phyloP scores from a whole-genome alignment of 2,797 vertebrate species.

The Pachyuromys duprasi region DNA sequence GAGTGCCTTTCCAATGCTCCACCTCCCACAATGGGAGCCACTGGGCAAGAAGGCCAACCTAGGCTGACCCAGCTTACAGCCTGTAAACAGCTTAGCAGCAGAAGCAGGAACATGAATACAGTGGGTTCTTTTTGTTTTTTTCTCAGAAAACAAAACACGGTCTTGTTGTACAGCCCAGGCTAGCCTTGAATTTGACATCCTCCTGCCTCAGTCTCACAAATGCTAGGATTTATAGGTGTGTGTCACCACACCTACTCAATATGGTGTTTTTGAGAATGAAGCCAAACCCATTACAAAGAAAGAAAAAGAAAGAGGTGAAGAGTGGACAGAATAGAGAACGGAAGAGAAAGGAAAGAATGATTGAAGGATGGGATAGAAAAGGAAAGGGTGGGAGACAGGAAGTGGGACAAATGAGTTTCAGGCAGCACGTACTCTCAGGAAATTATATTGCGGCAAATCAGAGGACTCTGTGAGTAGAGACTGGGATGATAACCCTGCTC shows the following conservation, averaged over 20 bases:
- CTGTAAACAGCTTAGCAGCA: background rate
- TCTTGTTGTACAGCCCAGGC: background rate
- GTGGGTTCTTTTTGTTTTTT: background rate
- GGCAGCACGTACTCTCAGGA: slow-evolving; percentile 35
- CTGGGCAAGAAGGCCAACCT: background rate
- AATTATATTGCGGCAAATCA: slow-evolving; percentile 64
- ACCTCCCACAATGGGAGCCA: background rate
- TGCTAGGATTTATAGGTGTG: background rate
- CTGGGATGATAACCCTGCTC: slow-evolving; percentile 81
- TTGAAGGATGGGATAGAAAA: too few relatives aligned
- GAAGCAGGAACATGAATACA: background rate
- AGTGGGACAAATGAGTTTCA: background rate
- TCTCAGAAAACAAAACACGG: background rate
- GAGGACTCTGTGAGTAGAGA: slow-evolving; percentile 79
- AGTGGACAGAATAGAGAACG: too few relatives aligned
- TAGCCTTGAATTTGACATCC: background rate
- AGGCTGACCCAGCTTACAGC: background rate
- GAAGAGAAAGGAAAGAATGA: rapidly evolving
- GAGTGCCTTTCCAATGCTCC: background rate
- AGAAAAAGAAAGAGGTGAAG: background rate
- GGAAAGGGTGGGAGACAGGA: too few relatives aligned
- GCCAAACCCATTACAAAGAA: background rate
- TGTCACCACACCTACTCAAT: too few relatives aligned
- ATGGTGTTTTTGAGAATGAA: slow-evolving; percentile 21
- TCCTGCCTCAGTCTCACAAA: background rate